Evolutionary conservation across 2,888 invertebrate species (phyloP), one percentile per base, ranked within the genome.

Genomic region (Amphipoea lucens): DNA sequence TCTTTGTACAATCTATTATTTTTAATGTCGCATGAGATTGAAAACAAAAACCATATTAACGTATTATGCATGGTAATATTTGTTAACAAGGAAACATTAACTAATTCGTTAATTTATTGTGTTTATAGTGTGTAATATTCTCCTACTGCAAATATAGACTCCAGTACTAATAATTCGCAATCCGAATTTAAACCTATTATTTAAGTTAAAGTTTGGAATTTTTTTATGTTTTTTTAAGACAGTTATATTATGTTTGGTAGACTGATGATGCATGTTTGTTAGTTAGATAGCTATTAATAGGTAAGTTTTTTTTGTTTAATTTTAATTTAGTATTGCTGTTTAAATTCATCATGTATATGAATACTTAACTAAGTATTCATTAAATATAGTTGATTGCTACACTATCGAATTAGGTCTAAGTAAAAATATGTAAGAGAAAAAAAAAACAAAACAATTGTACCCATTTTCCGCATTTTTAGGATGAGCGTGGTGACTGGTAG

Each of bases 401-500:
- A 20, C 48, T 36, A 51, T 29, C 7, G 29, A 23, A 36, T 23
- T 69, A 51, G 7, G 20, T 9, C 23, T 36, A 70, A 23, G 9
- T 36, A 48, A 45, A 3, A 17, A 20, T 68, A 17, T 51, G 6
- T 29, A 36, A 36, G 17, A 23, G 23, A 66, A 40, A 23, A 23
- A 23, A 20, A 36, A 36, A 36, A 57, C 4, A 9, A 23, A 11
- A 60, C 36, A n/a, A 23, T 29, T 54, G 73, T 79, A 79, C 60
- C 63, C 60, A 68, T 76, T 80, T 76, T 75, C 23, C 42, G 9
- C 36, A 23, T 48, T 63, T 36, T 71, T 69, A 54, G 42, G 70
- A 81, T 76, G 36, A 63, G 9, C 68, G 63, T 20, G 12, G 51
- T 74, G 40, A 78, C 69, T 79, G 65, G 66, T 71, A 78, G 70